These are phyloP conservation scores for Ichneumoninae sp. DNA, from an alignment of 2,888 invertebrate genomes.

Conservation along the genomic window DNA sequence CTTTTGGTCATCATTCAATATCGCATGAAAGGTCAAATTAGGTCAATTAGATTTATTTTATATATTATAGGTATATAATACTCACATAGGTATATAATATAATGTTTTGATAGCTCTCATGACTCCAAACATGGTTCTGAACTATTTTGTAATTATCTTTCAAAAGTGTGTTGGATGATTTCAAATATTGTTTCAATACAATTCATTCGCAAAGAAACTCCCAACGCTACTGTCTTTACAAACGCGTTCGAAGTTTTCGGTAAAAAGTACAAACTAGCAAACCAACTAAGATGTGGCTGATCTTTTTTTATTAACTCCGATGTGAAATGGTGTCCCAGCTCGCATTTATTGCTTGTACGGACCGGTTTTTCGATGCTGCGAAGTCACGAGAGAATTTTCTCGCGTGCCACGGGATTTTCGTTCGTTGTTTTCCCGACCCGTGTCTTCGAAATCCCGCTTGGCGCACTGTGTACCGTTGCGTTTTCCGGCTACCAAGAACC, in stretches of 20 bases:
- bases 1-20: neutral
- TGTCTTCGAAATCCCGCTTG: slow-evolving; percentile 14
- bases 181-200: neutral
- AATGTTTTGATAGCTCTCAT: too few relatives aligned
- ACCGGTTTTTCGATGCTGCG: slow-evolving; percentile 36
- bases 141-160: neutral
- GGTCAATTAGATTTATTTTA: too few relatives aligned
- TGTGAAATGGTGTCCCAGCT: slow-evolving; percentile 16
- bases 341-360: slow-evolving; percentile 47
- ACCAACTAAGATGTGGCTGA: slow-evolving; percentile 16
- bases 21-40: neutral
- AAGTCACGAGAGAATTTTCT: slow-evolving; percentile 45
- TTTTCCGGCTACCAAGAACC: slow-evolving; percentile 49
- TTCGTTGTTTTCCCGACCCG: slow-evolving; percentile 54
- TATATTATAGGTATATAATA: too few relatives aligned
- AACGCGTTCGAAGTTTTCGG: neutral
- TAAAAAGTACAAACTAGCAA: slow-evolving; percentile 12
- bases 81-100: too few relatives aligned
- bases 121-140: too few relatives aligned
- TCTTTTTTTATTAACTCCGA: slow-evolving; percentile 51
- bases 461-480: slow-evolving; percentile 38
- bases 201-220: neutral
- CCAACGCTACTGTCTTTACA: neutral
- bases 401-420: slow-evolving; percentile 46
- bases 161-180: neutral